A percentile compares a stretch with the other conserved stretches of the same genome.
phyloP scores from a whole-genome alignment of 2,888 invertebrate species.

The Tethea ocularis region DNA sequence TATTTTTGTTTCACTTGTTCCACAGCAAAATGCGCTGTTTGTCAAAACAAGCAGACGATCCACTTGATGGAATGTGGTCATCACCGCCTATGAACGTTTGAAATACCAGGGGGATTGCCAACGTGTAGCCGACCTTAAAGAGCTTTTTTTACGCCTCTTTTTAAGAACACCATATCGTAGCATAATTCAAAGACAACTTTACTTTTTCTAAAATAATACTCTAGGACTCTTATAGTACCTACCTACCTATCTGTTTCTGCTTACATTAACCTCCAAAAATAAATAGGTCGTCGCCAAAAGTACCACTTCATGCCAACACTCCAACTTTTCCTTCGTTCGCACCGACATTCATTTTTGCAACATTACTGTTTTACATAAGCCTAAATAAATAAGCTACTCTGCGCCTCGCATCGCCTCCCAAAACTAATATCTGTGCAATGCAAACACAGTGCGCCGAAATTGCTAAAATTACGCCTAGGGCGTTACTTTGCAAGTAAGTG shows the following conservation, averaged over 20 bases:
- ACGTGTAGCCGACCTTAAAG: no score
- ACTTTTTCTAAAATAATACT: not conserved
- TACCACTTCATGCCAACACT: not conserved
- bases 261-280: not conserved
- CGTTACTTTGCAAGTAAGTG: constrained; percentile 46
- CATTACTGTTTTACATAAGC: constrained; percentile 32
- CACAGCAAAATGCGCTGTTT: no score
- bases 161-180: no score
- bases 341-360: constrained; percentile 35
- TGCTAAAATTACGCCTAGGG: constrained; percentile 46
- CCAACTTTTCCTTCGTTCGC: constrained; percentile 18
- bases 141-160: no score
- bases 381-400: constrained; percentile 49
- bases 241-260: not conserved
- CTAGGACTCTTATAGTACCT: not conserved
- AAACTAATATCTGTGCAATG: constrained; percentile 59
- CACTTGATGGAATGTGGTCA: no score
- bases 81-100: no score
- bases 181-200: not conserved
- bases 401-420: constrained; percentile 38
- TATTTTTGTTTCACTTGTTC: no score
- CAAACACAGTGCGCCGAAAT: constrained; percentile 53
- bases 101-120: no score
- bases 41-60: no score
- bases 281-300: not conserved